A percentile compares a stretch with the other conserved stretches of the same genome.
These are phyloP conservation scores for Eremobia ochroleuca DNA, from an alignment of 2,888 invertebrate genomes.

Conservation along the genomic window DNA sequence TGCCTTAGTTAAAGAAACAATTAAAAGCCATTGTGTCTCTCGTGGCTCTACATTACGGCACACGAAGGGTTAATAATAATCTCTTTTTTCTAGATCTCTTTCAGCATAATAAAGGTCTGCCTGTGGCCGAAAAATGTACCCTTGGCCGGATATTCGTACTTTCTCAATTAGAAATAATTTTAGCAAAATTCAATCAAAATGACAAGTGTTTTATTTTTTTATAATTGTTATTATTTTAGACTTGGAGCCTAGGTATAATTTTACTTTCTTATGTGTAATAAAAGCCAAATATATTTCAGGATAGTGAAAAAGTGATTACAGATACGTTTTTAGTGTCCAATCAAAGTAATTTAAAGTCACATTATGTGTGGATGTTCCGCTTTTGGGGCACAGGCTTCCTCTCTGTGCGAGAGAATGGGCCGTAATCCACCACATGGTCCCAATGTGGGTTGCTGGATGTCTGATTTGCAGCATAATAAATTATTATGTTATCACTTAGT, in stretches of 20 bases:
- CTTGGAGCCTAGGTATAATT: constrained; percentile 9
- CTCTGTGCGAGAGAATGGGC: background rate
- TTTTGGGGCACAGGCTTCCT: background rate
- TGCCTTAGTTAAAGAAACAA: too few relatives aligned
- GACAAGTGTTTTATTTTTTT: constrained; percentile 20
- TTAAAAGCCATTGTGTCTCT: too few relatives aligned
- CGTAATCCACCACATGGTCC: background rate
- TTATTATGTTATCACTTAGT: constrained; percentile 23
- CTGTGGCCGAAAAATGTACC: background rate
- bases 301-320: constrained; percentile 9
- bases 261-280: constrained; percentile 11
- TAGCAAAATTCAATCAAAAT: constrained; percentile 32
- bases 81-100: background rate
- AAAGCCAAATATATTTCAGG: constrained; percentile 38
- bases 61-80: background rate
- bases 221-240: constrained; percentile 10
- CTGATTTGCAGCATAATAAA: constrained; percentile 27
- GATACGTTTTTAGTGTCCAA: background rate
- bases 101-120: constrained; percentile 2
- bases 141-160: constrained; percentile 13
- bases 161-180: constrained; percentile 17
- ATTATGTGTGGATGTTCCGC: background rate
- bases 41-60: too few relatives aligned
- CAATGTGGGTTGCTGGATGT: background rate
- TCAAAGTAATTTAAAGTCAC: constrained; percentile 12